Percentiles rank a stretch among this genome's conserved stretches.
Evolutionary conservation across 2,888 invertebrate species (phyloP).

Genomic region (Melitaea athalia): DNA sequence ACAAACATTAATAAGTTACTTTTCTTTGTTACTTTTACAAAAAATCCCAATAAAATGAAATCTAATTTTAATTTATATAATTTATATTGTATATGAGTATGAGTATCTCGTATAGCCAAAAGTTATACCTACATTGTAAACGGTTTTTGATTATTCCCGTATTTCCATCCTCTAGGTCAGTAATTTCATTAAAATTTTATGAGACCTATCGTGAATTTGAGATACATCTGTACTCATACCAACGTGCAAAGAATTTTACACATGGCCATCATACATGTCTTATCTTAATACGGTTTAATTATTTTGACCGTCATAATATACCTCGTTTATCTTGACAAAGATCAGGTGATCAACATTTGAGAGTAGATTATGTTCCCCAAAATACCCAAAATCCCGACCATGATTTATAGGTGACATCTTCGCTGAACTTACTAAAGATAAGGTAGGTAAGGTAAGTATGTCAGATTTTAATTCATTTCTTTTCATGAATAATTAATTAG

Average conservation of each 20-base stretch:
- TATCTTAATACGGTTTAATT: conserved; percentile 8
- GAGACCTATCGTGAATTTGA: too few species aligned
- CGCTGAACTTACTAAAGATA: conserved; percentile 2
- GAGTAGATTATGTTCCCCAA: conserved; percentile 6
- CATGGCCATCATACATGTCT: background rate
- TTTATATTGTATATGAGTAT: too few species aligned
- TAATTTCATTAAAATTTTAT: too few species aligned
- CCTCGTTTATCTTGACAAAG: conserved; percentile 14
- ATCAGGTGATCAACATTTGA: conserved; percentile 7
- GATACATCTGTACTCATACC: background rate
- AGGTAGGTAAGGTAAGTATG: background rate
- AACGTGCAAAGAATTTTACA: background rate
- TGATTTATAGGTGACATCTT: conserved; percentile 4
- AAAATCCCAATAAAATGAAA: background rate
- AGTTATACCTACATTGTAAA: too few species aligned
- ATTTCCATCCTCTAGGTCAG: too few species aligned
- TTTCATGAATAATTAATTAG: background rate
- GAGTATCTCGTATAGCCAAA: too few species aligned
- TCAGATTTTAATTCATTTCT: background rate
- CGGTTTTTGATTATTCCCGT: too few species aligned
- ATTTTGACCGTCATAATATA: conserved; percentile 11
- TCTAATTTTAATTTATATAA: background rate
- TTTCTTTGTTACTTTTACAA: background rate
- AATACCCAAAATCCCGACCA: background rate
- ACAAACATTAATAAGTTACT: background rate